Base-by-base conservation (phyloP, 2,888 invertebrate species). In the Sisyra nigra region DNA sequence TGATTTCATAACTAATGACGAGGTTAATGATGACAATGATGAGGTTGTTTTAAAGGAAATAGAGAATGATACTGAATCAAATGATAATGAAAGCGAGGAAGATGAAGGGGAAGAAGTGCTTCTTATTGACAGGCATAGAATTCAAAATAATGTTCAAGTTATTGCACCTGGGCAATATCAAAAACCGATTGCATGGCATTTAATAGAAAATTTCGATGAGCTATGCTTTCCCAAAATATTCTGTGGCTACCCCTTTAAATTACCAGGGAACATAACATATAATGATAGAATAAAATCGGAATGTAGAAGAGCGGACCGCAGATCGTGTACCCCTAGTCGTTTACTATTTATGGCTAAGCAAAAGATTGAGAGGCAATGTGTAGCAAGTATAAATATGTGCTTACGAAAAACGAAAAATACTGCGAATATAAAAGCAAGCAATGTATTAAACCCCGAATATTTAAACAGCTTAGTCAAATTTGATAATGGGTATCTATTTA, bases 141-240 rank as follows among this genome's bases (percentile, higher is more conserved):
- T 36, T 2, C 11, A 11, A 2, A 13, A 36, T 9, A 36, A 11
- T 36, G 36, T 36, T 18, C 10, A 47, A 19, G 40, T 48, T 5
- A 50, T 53, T 18, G 53, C 54, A 7, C 53, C 53, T 7, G 52
- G 51, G 5, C 51, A 53, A 48, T 43, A 45, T 9, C 46, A 52
- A 37, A 34, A 24, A 11, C 53, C 52, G 4, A 30, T 54, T 1
- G 45, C 51, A 4, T 47, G 53, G 44, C 47, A 52, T 17, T 42
- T 45, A 15, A 46, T 50, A 11, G 44, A 45, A 8, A 37, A 53
- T 37, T 45, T 48, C 3, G 53, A 55, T 24, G 48, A 52, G 45
- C 37, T 52, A 31, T 46, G 51, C 33, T 52, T 51, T 38, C 52
- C 50, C 15, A 51, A 45, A 43, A 51, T 52, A 19, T 52, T 49